Evolutionary conservation across 2,888 invertebrate species (phyloP), one percentile per base, ranked within the genome.

Genomic region (Acanthoscelides obtectus): DNA sequence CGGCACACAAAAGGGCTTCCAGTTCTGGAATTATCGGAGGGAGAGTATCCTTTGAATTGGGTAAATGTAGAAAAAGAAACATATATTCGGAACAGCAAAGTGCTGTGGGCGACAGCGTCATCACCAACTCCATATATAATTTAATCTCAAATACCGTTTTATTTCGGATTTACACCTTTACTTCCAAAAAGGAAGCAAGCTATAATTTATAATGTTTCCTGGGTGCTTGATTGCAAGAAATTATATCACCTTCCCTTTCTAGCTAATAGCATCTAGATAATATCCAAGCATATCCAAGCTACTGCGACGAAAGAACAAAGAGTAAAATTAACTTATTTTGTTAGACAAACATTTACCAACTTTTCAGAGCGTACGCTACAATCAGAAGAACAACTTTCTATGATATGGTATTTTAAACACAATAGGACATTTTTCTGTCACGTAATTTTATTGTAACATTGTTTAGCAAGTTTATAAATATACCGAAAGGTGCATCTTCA

Each of bases 341-440:
- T 27, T 27, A 45, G 12, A 69, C 27, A 45, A 20, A 69, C 27
- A 45, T 45, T 27, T 69, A 45, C 8, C 20, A 22, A 72, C 69
- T 75, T 78, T 78, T 75, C 73, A 76, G 79, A 79, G 79, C 78
- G 78, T 77, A 72, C 72, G 76, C 77, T 73, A 72, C 73, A 75
- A 77, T 71, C 68, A 74, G 74, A 71, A 70, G 73, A 73, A 72
- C 73, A 72, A 77, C 78, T 78, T 78, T 79, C 78, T 78, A 77
- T 68, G 76, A 74, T 73, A 78, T 74, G 79, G 75, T 72, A 66
- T 69, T 71, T 22, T 79, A 75, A 76, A 78, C 80, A 80, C 80
- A 80, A 80, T 79, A 72, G 74, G 70, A 72, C 73, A 74, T 69
- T 75, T 72, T 73, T 66, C 68, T 22, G 73, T 73, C 73, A 72